phyloP scores from a whole-genome alignment of 2,797 vertebrate genomes.

The Brachyrhaphis roseni region DNA sequence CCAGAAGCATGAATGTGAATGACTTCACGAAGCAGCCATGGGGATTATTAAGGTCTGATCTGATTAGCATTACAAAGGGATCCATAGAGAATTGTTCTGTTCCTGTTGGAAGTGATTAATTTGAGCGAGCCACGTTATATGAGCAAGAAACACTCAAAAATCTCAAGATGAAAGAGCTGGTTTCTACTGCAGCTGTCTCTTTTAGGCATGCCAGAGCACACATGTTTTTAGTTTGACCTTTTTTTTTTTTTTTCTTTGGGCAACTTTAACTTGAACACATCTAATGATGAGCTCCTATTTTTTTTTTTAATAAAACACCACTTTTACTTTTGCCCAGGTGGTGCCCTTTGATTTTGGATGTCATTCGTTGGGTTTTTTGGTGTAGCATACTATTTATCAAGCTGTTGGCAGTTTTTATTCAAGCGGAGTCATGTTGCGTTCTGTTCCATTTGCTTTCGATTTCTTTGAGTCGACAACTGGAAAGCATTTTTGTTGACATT shows the following conservation, averaged over 20 bases:
- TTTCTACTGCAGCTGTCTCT: constrained; percentile 90
- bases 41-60: constrained; percentile 45
- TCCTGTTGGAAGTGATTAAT: constrained; percentile 49
- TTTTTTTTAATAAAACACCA: constrained; percentile 62
- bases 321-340: constrained; percentile 69
- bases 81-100: constrained; percentile 50
- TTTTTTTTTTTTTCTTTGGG: constrained; percentile 50
- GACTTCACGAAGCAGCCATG: constrained; percentile 44
- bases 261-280: constrained; percentile 73
- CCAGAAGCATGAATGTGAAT: constrained; percentile 23
- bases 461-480: constrained; percentile 69
- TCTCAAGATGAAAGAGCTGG: constrained; percentile 98
- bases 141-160: constrained; percentile 64
- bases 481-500: constrained; percentile 71
- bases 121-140: constrained; percentile 40
- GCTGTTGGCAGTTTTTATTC: constrained; percentile 87
- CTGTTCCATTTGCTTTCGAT: constrained; percentile 76
- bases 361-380: constrained; percentile 64
- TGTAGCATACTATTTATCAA: constrained; percentile 69
- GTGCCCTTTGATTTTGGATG: constrained; percentile 75
- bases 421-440: constrained; percentile 85
- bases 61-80: constrained; percentile 54
- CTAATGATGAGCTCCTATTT: constrained; percentile 75
- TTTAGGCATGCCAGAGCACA: constrained; percentile 86
- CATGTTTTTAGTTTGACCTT: constrained; percentile 64